Percentiles rank a stretch among this genome's conserved stretches.
Evolutionary conservation across 1,140 invertebrate genomes (phyloP).

Genomic region (Phthorimaea operculella): DNA sequence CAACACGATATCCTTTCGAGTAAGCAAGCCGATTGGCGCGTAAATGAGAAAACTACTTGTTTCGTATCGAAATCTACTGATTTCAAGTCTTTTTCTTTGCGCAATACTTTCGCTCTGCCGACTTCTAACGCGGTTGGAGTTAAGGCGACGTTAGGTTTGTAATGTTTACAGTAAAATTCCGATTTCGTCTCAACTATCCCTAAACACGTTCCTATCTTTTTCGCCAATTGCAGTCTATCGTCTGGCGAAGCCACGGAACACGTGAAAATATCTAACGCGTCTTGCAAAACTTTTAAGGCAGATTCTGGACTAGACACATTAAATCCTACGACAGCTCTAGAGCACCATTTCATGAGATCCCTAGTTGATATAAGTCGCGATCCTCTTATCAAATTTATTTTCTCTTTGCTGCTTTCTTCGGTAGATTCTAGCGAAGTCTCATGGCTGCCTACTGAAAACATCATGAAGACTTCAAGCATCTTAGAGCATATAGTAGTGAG

Average conservation of each 20-base stretch:
- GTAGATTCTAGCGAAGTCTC: constrained; percentile 56
- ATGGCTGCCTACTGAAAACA: constrained; percentile 80
- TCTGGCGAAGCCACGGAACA: constrained; percentile 75
- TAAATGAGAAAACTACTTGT: constrained; percentile 80
- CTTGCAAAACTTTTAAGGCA: constrained; percentile 83
- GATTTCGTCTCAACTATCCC: constrained; percentile 87
- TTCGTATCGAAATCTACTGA: constrained; percentile 55
- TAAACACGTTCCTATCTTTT: constrained; percentile 81
- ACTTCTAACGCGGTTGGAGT: constrained; percentile 45
- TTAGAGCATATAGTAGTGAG: constrained; percentile 79
- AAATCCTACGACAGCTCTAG: constrained; percentile 79
- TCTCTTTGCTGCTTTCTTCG: constrained; percentile 36
- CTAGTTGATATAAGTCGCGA: constrained; percentile 80
- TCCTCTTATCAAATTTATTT: constrained; percentile 55
- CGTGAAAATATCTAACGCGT: constrained; percentile 93
- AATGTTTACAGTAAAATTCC: constrained; percentile 80
- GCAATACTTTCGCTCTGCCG: constrained; percentile 53
- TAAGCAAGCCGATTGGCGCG: constrained; percentile 80
- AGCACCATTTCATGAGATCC: constrained; percentile 95
- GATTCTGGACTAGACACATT: constrained; percentile 79
- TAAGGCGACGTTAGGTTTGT: constrained; percentile 81
- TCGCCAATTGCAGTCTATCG: constrained; percentile 74
- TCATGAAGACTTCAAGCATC: constrained; percentile 86
- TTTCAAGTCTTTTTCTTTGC: constrained; percentile 51
- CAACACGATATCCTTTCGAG: constrained; percentile 89